These are phyloP conservation scores for Siniperca undulata DNA, from an alignment of 2,797 vertebrate species.

Conservation along the genomic window DNA sequence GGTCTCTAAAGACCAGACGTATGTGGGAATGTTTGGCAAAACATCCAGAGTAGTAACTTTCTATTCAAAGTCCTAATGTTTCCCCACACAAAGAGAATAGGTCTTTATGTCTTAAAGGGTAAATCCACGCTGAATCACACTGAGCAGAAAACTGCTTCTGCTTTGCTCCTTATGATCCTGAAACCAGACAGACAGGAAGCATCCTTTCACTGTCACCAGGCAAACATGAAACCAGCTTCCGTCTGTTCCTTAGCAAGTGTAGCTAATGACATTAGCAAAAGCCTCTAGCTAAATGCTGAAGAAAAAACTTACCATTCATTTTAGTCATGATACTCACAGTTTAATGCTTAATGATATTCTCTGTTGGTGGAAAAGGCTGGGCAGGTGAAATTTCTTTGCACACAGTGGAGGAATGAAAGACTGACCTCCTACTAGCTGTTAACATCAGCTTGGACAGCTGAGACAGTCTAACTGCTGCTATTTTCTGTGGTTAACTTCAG, in stretches of 20 bases:
- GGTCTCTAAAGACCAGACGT: too few species aligned
- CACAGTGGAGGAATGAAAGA: not conserved
- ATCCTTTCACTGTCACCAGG: too few species aligned
- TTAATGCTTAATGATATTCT: not conserved
- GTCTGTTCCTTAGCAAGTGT: not conserved
- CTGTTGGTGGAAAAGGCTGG: not conserved
- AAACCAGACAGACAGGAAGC: not conserved
- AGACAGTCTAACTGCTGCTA: not conserved
- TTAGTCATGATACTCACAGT: not conserved
- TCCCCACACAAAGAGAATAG: too few species aligned
- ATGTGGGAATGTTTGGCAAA: too few species aligned
- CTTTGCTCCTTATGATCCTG: not conserved
- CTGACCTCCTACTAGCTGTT: not conserved
- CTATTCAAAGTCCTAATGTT: too few species aligned
- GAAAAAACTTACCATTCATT: not conserved
- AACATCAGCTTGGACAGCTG: not conserved
- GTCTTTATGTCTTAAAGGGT: too few species aligned
- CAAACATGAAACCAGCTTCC: not conserved
- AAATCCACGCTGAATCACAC: not conserved
- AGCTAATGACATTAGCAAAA: not conserved
- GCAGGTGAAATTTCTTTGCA: not conserved
- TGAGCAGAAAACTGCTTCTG: not conserved
- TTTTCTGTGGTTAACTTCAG: not conserved
- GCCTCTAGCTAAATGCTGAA: not conserved
- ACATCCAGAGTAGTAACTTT: too few species aligned